Evolutionary conservation across 2,113 vertebrate genomes (phyloP).

Genomic region (Spermophilus dauricus): DNA sequence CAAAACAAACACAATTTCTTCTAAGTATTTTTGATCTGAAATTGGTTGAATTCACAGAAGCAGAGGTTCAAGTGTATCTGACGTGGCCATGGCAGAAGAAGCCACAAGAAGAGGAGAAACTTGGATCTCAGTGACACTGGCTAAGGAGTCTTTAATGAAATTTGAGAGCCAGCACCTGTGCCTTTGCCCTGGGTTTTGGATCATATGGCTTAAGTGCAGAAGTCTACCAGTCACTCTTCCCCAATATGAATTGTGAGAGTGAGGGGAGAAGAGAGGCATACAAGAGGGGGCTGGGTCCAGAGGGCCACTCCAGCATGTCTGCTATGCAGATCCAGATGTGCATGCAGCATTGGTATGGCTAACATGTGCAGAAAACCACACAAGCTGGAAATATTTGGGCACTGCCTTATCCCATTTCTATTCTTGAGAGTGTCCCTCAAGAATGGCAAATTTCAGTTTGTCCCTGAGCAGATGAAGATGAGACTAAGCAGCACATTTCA

Average conservation of each 20-base stretch:
- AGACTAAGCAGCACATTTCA: not conserved
- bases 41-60: not conserved
- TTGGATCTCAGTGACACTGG: too few relatives aligned
- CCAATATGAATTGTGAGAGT: not conserved
- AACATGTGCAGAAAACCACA: not conserved
- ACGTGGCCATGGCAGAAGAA: not conserved
- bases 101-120: not conserved
- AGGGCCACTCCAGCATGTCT: not conserved
- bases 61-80: not conserved
- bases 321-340: not conserved
- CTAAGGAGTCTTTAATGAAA: not conserved
- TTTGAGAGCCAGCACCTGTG: not conserved
- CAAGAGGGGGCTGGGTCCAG: not conserved
- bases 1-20: too few relatives aligned
- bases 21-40: not conserved
- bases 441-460: not conserved
- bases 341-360: not conserved
- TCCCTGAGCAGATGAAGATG: not conserved
- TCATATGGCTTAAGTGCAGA: not conserved
- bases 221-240: not conserved
- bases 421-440: not conserved
- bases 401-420: not conserved
- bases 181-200: not conserved
- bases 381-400: not conserved
- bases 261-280: not conserved